phyloP scores from a whole-genome alignment of 2,113 vertebrate genomes.

The Lonchura striata region DNA sequence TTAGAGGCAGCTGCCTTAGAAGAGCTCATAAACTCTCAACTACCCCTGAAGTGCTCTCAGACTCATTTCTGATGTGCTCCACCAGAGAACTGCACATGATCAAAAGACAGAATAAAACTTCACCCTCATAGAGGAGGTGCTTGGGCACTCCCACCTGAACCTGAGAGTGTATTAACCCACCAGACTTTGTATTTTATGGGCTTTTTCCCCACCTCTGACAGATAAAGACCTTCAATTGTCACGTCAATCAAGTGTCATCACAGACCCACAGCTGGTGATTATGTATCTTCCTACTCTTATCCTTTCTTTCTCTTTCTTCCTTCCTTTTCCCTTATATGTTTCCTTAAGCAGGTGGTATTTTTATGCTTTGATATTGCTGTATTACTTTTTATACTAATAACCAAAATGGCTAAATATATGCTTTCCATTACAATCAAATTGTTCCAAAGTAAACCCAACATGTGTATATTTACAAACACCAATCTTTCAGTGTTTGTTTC shows the following conservation, averaged over 20 bases:
- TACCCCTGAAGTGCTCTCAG: neutral
- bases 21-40: neutral
- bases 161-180: neutral
- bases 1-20: neutral
- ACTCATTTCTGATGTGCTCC: neutral
- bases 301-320: neutral
- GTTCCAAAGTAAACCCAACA: neutral
- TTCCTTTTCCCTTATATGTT: rapidly evolving
- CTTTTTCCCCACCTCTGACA: neutral
- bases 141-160: neutral
- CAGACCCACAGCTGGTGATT: neutral
- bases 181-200: neutral
- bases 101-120: neutral
- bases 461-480: neutral
- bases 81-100: neutral
- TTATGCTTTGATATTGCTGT: neutral
- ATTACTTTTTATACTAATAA: neutral
- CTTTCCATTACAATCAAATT: neutral
- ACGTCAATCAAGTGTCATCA: neutral
- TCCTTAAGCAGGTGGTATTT: neutral
- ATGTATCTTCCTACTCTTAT: neutral
- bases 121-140: rapidly evolving
- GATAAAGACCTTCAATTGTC: neutral
- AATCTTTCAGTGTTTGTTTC: neutral
- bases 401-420: neutral